Conservation (phyloP, 2,797 vertebrate species). For the Syncerus caffer region DNA sequence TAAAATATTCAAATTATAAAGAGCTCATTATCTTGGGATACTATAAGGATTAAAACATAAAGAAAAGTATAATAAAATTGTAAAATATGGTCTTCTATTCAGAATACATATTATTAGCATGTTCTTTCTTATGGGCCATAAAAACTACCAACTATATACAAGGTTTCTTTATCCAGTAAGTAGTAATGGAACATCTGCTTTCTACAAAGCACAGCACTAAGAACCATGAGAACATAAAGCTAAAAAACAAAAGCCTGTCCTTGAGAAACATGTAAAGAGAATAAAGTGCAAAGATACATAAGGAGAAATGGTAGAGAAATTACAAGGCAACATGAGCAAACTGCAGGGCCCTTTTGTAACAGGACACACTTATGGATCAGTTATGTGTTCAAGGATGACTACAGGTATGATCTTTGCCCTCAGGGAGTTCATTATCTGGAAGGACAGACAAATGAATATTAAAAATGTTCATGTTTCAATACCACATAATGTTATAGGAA, state of each 20-base stretch:
- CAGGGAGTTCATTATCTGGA: neutral
- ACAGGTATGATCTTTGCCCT: neutral
- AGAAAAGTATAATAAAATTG: neutral
- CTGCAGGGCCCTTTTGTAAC: neutral
- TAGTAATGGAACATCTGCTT: conserved; percentile 17
- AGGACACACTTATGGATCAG: neutral
- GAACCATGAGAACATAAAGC: neutral
- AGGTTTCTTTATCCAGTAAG: neutral
- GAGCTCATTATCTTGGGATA: neutral
- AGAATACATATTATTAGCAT: neutral
- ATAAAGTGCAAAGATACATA: neutral
- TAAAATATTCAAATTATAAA: neutral
- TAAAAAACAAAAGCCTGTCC: neutral
- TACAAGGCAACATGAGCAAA: neutral
- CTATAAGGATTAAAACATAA: neutral
- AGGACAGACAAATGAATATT: neutral
- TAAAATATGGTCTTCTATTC: neutral
- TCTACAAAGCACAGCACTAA: neutral
- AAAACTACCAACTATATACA: neutral
- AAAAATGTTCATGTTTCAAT: neutral
- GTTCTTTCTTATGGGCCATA: neutral
- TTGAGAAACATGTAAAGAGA: neutral
- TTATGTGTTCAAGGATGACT: neutral
- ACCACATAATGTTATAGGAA: neutral
- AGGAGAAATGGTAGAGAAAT: neutral